phyloP scores from a whole-genome alignment of 2,888 invertebrate species.

The Caenorhabditis sinica region DNA sequence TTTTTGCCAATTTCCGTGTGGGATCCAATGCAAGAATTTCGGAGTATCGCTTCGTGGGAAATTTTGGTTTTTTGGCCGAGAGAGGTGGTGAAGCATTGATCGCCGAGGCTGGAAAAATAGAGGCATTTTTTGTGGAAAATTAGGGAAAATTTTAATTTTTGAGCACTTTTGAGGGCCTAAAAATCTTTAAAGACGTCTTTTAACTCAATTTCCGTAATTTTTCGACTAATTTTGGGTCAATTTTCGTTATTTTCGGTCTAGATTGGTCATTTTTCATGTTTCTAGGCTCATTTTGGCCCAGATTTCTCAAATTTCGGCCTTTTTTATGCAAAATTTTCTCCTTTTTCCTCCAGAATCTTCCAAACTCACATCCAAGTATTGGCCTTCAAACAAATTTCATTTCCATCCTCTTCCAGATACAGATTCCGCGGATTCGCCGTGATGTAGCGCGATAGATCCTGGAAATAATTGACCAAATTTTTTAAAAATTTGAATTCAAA shows the following conservation, averaged over 20 bases:
- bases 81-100: slow-evolving; percentile 49
- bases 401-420: slow-evolving; percentile 54
- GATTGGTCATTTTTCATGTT: too few species aligned
- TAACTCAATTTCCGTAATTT: background rate
- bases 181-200: background rate
- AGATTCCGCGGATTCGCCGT: slow-evolving; percentile 48
- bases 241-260: too few species aligned
- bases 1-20: slow-evolving; percentile 43
- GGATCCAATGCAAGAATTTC: slow-evolving; percentile 55
- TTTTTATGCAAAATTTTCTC: background rate
- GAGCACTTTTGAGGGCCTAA: background rate
- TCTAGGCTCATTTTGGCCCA: too few species aligned
- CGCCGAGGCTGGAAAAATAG: slow-evolving; percentile 55
- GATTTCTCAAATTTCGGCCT: background rate
- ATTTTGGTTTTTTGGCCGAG: slow-evolving; percentile 49
- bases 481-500: background rate
- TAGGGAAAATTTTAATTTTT: background rate
- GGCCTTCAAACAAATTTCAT: slow-evolving; percentile 40
- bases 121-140: too few species aligned
- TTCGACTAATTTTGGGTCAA: too few species aligned
- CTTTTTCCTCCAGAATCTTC: background rate
- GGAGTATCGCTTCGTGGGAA: slow-evolving; percentile 32
- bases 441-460: slow-evolving; percentile 44
- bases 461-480: slow-evolving; percentile 7
- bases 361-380: slow-evolving; percentile 46